Conservation (phyloP, 2,113 vertebrate species). For the Noturus placidus region DNA sequence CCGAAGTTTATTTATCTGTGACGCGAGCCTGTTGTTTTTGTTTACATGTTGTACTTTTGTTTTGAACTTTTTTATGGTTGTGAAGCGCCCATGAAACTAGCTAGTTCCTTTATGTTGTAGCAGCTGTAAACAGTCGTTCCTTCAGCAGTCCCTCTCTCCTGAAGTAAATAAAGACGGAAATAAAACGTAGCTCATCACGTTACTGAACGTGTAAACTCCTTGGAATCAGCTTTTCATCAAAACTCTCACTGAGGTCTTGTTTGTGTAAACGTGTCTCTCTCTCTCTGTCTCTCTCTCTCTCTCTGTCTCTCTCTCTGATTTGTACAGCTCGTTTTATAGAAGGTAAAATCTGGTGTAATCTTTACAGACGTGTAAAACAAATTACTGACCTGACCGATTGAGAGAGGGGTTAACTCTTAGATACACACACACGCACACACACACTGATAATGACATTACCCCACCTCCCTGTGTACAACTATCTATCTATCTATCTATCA, state of each 20-base stretch:
- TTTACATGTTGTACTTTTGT: neutral
- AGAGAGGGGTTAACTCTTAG: neutral
- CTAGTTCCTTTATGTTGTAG: neutral
- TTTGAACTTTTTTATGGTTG: neutral
- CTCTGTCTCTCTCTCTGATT: too few relatives aligned
- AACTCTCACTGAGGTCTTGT: neutral
- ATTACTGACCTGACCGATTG: neutral
- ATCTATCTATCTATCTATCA: too few relatives aligned
- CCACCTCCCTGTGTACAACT: neutral
- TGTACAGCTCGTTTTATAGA: neutral
- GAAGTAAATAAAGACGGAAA: neutral
- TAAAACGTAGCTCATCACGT: neutral
- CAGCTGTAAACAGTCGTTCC: neutral
- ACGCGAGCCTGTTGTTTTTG: neutral
- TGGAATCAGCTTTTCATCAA: neutral
- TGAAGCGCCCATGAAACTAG: neutral
- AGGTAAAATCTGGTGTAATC: neutral
- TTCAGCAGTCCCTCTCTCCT: neutral
- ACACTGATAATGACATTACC: too few relatives aligned
- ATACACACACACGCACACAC: neutral
- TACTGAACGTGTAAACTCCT: neutral
- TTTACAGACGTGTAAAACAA: neutral
- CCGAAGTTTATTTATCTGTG: neutral
- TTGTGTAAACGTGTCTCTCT: neutral
- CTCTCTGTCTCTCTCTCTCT: too few relatives aligned